phyloP scores from a whole-genome alignment of 1,140 invertebrate species.

The Parapsyche elsis region DNA sequence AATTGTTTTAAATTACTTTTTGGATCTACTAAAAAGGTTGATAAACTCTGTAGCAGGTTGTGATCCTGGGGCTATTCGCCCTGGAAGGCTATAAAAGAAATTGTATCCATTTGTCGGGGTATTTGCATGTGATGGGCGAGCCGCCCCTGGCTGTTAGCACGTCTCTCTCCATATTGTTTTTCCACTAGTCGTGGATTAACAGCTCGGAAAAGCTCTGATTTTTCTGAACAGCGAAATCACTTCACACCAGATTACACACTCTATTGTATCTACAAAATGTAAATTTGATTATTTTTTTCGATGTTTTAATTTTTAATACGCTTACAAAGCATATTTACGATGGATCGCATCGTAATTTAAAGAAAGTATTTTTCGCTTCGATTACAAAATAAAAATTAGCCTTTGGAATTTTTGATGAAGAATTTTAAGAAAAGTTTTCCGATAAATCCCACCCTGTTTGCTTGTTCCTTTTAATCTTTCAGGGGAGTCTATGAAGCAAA shows the following conservation, averaged over 20 bases:
- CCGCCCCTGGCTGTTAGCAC: constrained; percentile 47
- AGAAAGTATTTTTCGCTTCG: constrained; percentile 23
- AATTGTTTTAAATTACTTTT: too few species aligned
- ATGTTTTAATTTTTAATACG: not conserved
- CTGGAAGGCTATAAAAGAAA: constrained; percentile 52
- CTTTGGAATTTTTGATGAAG: constrained; percentile 11
- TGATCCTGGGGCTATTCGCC: constrained; percentile 34
- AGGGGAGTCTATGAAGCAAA: constrained; percentile 12
- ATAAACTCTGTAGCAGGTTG: not conserved
- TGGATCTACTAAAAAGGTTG: too few species aligned
- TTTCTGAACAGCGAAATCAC: constrained; percentile 6
- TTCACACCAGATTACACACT: not conserved
- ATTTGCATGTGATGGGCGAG: constrained; percentile 50
- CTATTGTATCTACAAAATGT: not conserved
- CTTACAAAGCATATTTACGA: not conserved
- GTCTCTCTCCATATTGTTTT: constrained; percentile 47
- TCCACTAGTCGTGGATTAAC: constrained; percentile 43
- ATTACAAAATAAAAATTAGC: constrained; percentile 15
- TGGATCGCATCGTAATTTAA: constrained; percentile 4
- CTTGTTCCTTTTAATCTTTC: constrained; percentile 27
- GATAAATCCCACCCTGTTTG: constrained; percentile 27
- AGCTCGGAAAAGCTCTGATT: constrained; percentile 31
- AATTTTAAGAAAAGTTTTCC: constrained; percentile 23
- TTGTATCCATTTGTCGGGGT: constrained; percentile 50
- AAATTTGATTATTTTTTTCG: not conserved